These are phyloP conservation scores for Mantis religiosa DNA, from an alignment of 2,888 invertebrate species.

Conservation along the genomic window DNA sequence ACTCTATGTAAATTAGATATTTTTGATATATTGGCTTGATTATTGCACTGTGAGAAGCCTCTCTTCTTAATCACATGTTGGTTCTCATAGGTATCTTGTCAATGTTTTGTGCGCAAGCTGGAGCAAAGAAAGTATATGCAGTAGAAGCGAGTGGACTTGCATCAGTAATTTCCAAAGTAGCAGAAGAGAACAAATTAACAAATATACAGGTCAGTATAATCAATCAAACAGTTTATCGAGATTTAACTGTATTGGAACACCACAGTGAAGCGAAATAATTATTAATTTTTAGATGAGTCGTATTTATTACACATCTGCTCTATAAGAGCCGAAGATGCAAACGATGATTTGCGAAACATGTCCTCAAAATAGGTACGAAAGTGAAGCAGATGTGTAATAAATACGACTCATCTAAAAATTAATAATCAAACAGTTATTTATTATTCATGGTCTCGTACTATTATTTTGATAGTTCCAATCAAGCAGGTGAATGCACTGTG, in stretches of 20 bases:
- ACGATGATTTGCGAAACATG: too few relatives aligned
- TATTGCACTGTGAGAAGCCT: background rate
- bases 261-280: too few relatives aligned
- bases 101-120: constrained; percentile 83
- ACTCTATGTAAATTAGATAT: background rate
- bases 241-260: too few relatives aligned
- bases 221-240: too few relatives aligned
- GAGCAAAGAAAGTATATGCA: constrained; percentile 82
- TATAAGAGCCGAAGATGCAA: too few relatives aligned
- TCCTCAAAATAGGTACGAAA: too few relatives aligned
- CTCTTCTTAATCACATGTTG: constrained; percentile 14
- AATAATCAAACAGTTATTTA: background rate
- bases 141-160: constrained; percentile 76
- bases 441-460: background rate
- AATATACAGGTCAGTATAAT: background rate
- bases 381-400: too few relatives aligned
- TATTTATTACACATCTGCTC: too few relatives aligned
- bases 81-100: constrained; percentile 67
- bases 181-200: constrained; percentile 63
- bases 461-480: too few relatives aligned
- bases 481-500: too few relatives aligned
- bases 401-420: too few relatives aligned
- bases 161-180: constrained; percentile 59
- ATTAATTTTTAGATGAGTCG: too few relatives aligned
- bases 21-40: background rate